These are phyloP conservation scores for Spea hammondii DNA, from an alignment of 2,797 vertebrate species.

Conservation along the genomic window DNA sequence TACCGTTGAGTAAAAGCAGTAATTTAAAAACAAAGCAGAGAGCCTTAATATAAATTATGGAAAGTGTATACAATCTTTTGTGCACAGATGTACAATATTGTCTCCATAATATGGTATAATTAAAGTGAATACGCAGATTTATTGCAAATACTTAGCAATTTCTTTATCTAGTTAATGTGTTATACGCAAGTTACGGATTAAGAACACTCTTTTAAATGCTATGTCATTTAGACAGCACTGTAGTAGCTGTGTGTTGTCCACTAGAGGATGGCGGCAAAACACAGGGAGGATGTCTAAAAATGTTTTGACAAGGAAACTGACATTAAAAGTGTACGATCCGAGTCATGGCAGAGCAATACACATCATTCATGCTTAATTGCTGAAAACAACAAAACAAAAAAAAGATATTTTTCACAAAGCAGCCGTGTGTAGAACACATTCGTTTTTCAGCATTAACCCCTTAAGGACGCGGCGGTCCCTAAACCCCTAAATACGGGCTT, in stretches of 20 bases:
- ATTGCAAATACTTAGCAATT: neutral
- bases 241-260: neutral
- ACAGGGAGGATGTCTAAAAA: neutral
- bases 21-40: neutral
- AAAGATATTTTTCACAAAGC: too few relatives aligned
- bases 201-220: neutral
- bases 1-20: neutral
- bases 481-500: too few relatives aligned
- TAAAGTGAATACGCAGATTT: neutral
- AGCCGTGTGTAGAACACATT: too few relatives aligned
- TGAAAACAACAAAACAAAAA: neutral
- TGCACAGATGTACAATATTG: neutral
- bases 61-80: too few relatives aligned
- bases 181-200: neutral
- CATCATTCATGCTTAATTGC: neutral
- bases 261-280: neutral
- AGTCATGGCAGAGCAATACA: neutral
- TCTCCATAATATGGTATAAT: neutral
- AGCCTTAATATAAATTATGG: too few relatives aligned
- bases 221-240: neutral
- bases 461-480: too few relatives aligned
- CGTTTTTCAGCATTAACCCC: too few relatives aligned
- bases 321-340: neutral
- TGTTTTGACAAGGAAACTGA: neutral
- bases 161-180: neutral